These are phyloP conservation scores for Neoaliturus tenellus DNA, from an alignment of 2,888 invertebrate genomes.

Conservation along the genomic window DNA sequence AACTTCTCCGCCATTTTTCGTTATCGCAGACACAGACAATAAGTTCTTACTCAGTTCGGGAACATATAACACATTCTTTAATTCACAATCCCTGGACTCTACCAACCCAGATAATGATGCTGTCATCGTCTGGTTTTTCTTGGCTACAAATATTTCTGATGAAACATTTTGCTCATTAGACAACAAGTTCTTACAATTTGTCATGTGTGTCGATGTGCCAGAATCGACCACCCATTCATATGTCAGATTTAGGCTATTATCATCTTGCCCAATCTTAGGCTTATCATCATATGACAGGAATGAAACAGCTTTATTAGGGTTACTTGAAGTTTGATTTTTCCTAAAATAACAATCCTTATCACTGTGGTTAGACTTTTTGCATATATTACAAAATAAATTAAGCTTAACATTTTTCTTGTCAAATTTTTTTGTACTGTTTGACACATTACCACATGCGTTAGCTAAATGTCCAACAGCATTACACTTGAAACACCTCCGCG, in stretches of 20 bases:
- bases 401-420: background rate
- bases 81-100: background rate
- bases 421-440: too few species aligned
- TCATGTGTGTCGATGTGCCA: background rate
- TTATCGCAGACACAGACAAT: slow-evolving; percentile 54
- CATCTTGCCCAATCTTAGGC: background rate
- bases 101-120: background rate
- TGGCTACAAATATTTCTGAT: slow-evolving; percentile 14
- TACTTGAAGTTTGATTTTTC: slow-evolving; percentile 10
- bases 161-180: background rate
- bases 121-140: background rate
- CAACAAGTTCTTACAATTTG: background rate
- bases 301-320: background rate
- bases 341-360: slow-evolving; percentile 42
- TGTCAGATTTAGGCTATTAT: too few species aligned
- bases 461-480: background rate
- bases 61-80: slow-evolving; percentile 54
- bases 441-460: background rate
- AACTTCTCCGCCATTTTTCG: slow-evolving; percentile 50
- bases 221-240: background rate
- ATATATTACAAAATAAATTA: slow-evolving; percentile 18
- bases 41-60: slow-evolving; percentile 52
- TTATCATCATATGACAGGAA: background rate
- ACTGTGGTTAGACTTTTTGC: background rate
- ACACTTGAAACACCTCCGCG: slow-evolving; percentile 20